phyloP scores from a whole-genome alignment of 2,113 vertebrate genomes.

The Cebus imitator region DNA sequence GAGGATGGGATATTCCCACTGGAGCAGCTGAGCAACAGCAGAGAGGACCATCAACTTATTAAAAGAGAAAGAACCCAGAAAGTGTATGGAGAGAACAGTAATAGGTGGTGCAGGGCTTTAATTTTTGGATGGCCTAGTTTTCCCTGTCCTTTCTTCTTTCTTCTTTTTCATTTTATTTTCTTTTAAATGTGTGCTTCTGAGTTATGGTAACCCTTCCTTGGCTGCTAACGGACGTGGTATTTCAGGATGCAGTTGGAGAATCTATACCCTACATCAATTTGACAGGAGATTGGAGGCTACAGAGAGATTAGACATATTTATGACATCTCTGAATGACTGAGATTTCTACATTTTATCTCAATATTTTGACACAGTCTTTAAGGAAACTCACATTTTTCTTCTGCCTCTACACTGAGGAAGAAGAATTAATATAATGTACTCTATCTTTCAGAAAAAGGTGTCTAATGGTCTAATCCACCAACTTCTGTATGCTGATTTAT shows the following conservation, averaged over 20 bases:
- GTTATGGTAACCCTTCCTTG: not conserved
- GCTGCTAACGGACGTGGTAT: not conserved
- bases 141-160: not conserved
- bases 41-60: not conserved
- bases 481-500: conserved; percentile 52
- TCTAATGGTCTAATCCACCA: not conserved
- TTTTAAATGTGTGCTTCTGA: not conserved
- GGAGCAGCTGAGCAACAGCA: not conserved
- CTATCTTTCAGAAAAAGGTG: not conserved
- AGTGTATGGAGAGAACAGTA: not conserved
- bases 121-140: not conserved
- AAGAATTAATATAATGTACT: not conserved
- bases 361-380: not conserved
- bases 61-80: not conserved
- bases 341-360: not conserved
- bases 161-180: conserved; percentile 14
- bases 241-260: not conserved
- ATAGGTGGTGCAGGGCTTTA: not conserved
- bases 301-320: not conserved
- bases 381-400: conserved; percentile 5
- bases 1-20: not conserved
- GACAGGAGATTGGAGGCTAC: not conserved
- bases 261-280: not conserved
- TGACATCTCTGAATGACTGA: not conserved
- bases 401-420: not conserved